Base-by-base conservation (phyloP, 1,140 invertebrate genomes). In the Drosophila littoralis region DNA sequence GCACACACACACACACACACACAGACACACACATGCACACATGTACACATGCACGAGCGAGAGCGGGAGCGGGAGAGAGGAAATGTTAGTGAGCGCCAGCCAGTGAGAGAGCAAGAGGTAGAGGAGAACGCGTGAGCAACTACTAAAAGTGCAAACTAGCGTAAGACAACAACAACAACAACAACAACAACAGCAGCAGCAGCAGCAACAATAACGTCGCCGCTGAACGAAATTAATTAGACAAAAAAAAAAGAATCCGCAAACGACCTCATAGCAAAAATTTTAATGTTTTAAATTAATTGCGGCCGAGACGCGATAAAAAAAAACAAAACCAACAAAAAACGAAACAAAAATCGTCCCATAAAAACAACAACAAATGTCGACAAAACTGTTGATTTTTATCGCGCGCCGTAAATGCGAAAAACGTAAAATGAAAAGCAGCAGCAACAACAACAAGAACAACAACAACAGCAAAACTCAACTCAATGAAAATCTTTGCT, bases 201-300 rank as follows among this genome's bases (percentile, higher is more conserved):
- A 71, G 42, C n/a, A 43, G 40, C 61, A 58, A 57, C 9, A 50
- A 68, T 40, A 46, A 74, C 54, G 15, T 7, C 51, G 59, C 33
- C 42, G 54, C 61, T 51, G 52, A 59, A 65, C 45, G 48, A 67
- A 74, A 50, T 70, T 70, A 75, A 75, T 75, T 75, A 75, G 59
- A 75, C n/a, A n/a, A 57, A 63, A 70, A 57, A 58, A 75, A 36
- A 50, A 36, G 22, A 51, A 13, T 35, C 43, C 13, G 15, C 42
- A 45, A 63, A 63, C 67, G 73, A 73, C 68, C 78, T 67, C 65
- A 75, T 72, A 46, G 69, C 52, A 77, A 68, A 77, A 73, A 77
- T 73, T 69, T 81, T 74, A 81, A 81, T 81, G 79, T 74, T 81
- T 74, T 74, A 63, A 81, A 77, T 69, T 77, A 81, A 81, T 77